phyloP scores from a whole-genome alignment of 1,140 invertebrate genomes.

The Aphelinus certus region DNA sequence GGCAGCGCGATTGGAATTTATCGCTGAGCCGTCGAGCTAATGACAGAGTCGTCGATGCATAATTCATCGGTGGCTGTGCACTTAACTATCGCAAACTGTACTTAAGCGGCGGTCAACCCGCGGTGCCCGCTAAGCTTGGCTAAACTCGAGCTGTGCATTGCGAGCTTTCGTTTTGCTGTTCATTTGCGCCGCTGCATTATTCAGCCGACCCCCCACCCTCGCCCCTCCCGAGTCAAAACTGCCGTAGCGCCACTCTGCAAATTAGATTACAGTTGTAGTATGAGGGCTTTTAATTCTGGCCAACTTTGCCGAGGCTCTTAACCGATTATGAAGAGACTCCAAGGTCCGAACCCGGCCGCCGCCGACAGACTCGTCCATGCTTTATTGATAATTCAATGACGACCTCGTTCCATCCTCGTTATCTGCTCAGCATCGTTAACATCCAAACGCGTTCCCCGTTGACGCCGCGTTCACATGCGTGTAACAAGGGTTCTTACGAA shows the following conservation, averaged over 20 bases:
- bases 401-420: too few species aligned
- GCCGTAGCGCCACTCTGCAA: background rate
- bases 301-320: background rate
- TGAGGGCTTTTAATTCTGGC: background rate
- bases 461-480: too few species aligned
- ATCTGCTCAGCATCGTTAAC: too few species aligned
- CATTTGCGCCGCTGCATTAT: slow-evolving; percentile 27
- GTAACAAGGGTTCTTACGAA: too few species aligned
- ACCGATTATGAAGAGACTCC: background rate
- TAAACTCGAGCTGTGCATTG: slow-evolving; percentile 15
- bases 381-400: too few species aligned
- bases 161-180: slow-evolving; percentile 32
- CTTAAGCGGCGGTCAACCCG: slow-evolving; percentile 33
- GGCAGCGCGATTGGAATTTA: slow-evolving; percentile 21
- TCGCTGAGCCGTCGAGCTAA: slow-evolving; percentile 25
- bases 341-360: too few species aligned
- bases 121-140: slow-evolving; percentile 14
- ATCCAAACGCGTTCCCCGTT: too few species aligned
- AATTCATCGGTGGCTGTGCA: slow-evolving; percentile 30
- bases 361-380: too few species aligned
- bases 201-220: background rate
- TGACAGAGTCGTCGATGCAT: slow-evolving; percentile 37
- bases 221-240: slow-evolving; percentile 4
- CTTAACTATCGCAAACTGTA: slow-evolving; percentile 34
- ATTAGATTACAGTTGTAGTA: background rate